These are phyloP conservation scores for Wiebesia pumilae DNA, from an alignment of 1,140 invertebrate genomes.

Conservation along the genomic window DNA sequence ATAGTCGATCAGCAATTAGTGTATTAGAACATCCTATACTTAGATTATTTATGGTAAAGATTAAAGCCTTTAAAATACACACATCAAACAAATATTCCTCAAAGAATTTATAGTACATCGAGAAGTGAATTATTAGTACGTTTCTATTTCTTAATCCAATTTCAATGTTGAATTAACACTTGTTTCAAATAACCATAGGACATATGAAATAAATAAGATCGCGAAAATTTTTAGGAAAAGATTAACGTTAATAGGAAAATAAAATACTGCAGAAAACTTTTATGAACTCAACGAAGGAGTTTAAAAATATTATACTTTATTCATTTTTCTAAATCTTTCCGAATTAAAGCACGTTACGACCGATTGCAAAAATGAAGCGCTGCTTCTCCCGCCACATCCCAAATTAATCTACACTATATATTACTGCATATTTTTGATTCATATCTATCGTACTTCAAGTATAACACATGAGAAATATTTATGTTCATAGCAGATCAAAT, in stretches of 20 bases:
- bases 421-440: neutral
- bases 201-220: neutral
- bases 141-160: neutral
- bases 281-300: too few relatives aligned
- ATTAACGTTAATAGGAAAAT: too few relatives aligned
- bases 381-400: too few relatives aligned
- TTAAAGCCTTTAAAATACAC: neutral
- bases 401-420: neutral
- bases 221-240: neutral
- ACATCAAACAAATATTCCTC: neutral
- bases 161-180: neutral
- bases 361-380: conserved; percentile 23
- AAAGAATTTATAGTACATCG: neutral
- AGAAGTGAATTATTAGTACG: neutral
- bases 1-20: neutral
- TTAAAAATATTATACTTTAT: too few relatives aligned
- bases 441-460: neutral
- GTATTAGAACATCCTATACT: neutral
- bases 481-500: neutral
- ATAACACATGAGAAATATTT: neutral
- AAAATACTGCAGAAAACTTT: too few relatives aligned
- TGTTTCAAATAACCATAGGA: neutral
- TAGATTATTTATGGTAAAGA: neutral
- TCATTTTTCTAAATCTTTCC: neutral
- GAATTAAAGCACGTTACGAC: neutral